Evolutionary conservation across 2,888 invertebrate genomes (phyloP), one percentile per base, ranked within the genome.

Genomic region (Epicampocera succincta): DNA sequence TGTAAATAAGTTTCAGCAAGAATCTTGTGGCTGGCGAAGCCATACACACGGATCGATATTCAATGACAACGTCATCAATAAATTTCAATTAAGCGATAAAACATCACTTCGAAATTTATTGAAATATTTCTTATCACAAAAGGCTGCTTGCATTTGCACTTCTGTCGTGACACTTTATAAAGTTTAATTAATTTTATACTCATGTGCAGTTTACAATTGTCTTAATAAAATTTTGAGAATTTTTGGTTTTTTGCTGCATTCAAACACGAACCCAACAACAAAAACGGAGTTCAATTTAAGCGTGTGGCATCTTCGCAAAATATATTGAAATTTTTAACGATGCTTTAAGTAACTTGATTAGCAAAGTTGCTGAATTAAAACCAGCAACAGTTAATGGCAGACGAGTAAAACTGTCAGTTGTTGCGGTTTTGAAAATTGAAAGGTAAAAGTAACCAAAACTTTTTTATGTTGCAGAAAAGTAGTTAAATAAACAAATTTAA

Each of bases 1-100:
- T 12, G 29, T 15, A 72, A 61, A 46, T 58, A 13, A 38, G 6
- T 48, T 48, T 38, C 38, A 48, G 38, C 21, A 40, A 25, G 21
- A 46, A 44, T 54, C 54, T 73, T 63, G 44, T 65, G 19, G 19
- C n/a, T 63, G 40, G 54, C 15, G 46, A 11, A 25, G 13, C 15
- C 33, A 42, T 42, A 42, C n/a, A 19, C 52, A 5, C n/a, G 33
- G 25, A 25, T 25, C 5, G 25, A 2, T 3, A 25, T 25, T 54
- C 58, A 52, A 60, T 44, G 33, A 33, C 3, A 52, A 60, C 19
- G 29, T n/a, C 21, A 66, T 60, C 66, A 58, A 66, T 56, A 58
- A 46, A 66, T 75, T 75, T 66, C 75, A 66, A 60, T 75, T 75
- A 68, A 75, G 44, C 58, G 58, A 58, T 68, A 48, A 75, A 60